Evolutionary conservation across 2,888 invertebrate genomes (phyloP).

Genomic region (Dicroscelio sp.): DNA sequence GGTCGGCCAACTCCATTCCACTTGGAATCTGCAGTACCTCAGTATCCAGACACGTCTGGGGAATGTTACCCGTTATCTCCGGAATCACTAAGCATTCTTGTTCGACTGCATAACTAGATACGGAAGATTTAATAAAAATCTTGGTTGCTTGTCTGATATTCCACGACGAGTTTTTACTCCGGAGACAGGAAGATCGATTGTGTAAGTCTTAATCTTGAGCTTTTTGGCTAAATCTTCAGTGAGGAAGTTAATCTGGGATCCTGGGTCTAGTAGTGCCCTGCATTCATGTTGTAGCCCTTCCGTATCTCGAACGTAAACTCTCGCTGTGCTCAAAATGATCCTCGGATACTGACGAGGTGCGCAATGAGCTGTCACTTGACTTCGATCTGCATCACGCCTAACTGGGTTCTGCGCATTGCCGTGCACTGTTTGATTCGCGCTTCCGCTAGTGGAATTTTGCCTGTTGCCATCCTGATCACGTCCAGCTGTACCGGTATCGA

Average conservation of each 20-base stretch:
- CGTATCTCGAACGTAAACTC: constrained; percentile 20
- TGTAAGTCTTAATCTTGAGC: not conserved
- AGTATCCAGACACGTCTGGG: not conserved
- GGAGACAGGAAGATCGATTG: not conserved
- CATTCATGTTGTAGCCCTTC: not conserved
- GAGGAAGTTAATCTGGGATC: not conserved
- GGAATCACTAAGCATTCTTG: not conserved
- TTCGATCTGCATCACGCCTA: too few relatives aligned
- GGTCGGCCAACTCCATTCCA: too few relatives aligned
- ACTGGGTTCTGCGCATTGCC: too few relatives aligned
- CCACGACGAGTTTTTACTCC: not conserved
- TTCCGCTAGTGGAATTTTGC: not conserved
- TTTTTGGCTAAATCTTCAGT: not conserved
- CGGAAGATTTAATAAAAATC: not conserved
- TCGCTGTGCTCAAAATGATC: not conserved
- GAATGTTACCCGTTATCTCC: not conserved
- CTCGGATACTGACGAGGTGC: not conserved
- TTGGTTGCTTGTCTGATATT: not conserved
- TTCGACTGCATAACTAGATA: not conserved
- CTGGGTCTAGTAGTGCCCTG: not conserved
- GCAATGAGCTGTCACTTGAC: constrained; percentile 9
- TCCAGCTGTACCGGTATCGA: not conserved
- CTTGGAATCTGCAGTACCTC: not conserved
- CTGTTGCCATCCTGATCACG: not conserved
- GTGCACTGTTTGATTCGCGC: not conserved